Percentiles rank a stretch among this genome's conserved stretches.
Conservation (phyloP, 2,113 vertebrate genomes). For the Bufo bufo region DNA sequence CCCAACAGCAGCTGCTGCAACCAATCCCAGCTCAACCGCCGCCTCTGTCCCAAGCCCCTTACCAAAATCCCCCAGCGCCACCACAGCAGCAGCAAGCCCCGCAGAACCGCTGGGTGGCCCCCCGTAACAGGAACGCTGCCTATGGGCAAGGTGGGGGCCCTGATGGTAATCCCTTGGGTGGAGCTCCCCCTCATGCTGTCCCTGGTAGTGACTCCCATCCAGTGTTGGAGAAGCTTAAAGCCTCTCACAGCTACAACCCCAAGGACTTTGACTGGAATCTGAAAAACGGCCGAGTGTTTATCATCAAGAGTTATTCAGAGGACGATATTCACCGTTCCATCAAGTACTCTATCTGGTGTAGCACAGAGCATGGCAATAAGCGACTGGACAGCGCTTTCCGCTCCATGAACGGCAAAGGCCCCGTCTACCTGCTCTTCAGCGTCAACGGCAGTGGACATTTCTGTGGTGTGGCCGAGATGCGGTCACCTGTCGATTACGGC, state of each 20-base stretch:
- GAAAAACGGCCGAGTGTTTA: constrained; percentile 92
- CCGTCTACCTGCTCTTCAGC: constrained; percentile 94
- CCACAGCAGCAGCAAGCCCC: constrained; percentile 80
- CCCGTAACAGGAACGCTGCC: constrained; percentile 86
- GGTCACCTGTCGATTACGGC: constrained; percentile 97
- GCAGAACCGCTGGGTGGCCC: constrained; percentile 92
- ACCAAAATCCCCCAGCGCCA: constrained; percentile 70
- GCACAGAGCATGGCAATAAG: constrained; percentile 95
- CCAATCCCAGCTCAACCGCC: constrained; percentile 82
- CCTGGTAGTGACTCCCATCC: constrained; percentile 83
- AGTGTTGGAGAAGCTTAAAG: constrained; percentile 92
- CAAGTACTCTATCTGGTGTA: constrained; percentile 99
- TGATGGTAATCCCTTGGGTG: constrained; percentile 72
- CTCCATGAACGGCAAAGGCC: constrained; percentile 85
- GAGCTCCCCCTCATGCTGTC: constrained; percentile 68
- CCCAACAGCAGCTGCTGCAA: constrained; percentile 76
- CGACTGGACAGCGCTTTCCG: constrained; percentile 93
- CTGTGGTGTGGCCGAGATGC: constrained; percentile 97
- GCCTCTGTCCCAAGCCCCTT: constrained; percentile 79
- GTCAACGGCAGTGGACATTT: constrained; percentile 98
- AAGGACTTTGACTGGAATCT: constrained; percentile 97
- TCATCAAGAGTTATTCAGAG: constrained; percentile 98
- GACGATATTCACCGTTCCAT: constrained; percentile 98
- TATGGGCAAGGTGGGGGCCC: constrained; percentile 81
- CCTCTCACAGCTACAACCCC: constrained; percentile 96